Evolutionary conservation across 2,113 vertebrate genomes (phyloP).

Genomic region (Naja naja): DNA sequence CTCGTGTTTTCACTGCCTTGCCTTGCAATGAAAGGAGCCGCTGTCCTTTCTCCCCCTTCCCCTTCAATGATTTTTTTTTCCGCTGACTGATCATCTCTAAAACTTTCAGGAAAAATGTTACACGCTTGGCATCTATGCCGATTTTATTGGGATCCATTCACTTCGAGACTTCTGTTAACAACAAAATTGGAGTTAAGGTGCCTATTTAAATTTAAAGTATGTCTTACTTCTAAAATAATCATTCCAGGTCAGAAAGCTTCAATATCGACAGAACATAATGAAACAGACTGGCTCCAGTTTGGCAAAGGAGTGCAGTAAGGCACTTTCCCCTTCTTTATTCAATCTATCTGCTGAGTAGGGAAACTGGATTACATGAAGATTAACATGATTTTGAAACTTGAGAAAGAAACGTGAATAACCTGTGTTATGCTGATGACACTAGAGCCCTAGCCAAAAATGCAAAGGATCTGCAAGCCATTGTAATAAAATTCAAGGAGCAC

Average conservation of each 20-base stretch:
- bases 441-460: neutral
- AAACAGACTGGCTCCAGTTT: neutral
- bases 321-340: neutral
- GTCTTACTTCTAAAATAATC: neutral
- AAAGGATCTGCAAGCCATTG: neutral
- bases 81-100: neutral
- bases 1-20: neutral
- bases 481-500: neutral
- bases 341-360: neutral
- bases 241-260: neutral
- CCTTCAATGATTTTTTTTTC: neutral
- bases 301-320: neutral
- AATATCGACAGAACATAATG: neutral
- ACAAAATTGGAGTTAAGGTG: neutral
- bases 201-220: neutral
- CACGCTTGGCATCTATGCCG: neutral
- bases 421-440: neutral
- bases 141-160: neutral
- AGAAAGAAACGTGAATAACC: neutral
- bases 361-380: neutral
- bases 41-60: neutral
- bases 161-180: neutral
- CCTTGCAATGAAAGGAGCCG: neutral
- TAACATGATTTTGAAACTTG: neutral
- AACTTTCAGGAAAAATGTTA: neutral